Evolutionary conservation across 2,888 invertebrate species (phyloP), one percentile per base, ranked within the genome.

Genomic region (Leucoma salicis): DNA sequence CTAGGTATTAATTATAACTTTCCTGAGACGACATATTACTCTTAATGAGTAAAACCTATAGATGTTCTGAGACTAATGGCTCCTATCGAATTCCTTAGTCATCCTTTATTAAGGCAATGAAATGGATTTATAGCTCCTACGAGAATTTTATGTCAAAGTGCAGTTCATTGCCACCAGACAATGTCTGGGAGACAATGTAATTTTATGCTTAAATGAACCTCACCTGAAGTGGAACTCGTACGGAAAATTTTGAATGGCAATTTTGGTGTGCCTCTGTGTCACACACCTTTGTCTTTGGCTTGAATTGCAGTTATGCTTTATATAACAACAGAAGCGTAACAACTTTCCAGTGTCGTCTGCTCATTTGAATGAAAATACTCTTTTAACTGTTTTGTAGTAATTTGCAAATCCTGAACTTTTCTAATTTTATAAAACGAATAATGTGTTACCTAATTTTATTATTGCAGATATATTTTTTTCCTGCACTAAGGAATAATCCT

Each of bases 71-170:
- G 76, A 80, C 74, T 78, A 79, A 84, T 82, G 78, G 73, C 71
- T 81, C 65, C 82, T 80, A 82, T 82, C 77, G 70, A 74, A 81
- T 79, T 74, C 78, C 80, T 79, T 74, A 77, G 77, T 83, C 85
- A 77, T 75, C 74, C 77, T 88, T 88, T 88, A 88, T 87, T 84
- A 81, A 81, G 82, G 84, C 66, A 86, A 87, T 87, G 78, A 88
- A 88, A 84, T 76, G 78, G 83, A 87, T 88, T 88, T 87, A 87
- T 83, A 78, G 75, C 81, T 63, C 75, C 78, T 77, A 81, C 82
- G 82, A 81, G 75, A 70, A 89, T 86, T 88, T 89, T 82, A 88
- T 89, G 88, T 87, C 88, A 87, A 89, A 89, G 87, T 84, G 87
- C 79, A 88, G 88, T 88, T 88, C 89, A 88, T 84, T 87, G 88